Evolutionary conservation across 2,888 invertebrate species (phyloP).

Genomic region (Eristalis arbustorum): DNA sequence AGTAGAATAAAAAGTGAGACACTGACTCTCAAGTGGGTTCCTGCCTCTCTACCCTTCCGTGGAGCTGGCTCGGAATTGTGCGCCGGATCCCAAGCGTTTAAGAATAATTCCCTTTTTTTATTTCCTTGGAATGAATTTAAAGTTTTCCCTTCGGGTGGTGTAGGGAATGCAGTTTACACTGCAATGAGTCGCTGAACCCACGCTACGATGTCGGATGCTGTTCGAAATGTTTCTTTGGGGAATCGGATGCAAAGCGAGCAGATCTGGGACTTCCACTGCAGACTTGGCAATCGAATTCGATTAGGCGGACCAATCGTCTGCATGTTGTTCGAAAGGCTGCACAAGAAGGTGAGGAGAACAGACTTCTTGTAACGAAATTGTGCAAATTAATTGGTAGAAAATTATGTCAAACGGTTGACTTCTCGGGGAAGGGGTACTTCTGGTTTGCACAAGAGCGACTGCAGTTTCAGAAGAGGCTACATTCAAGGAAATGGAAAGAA

Average conservation of each 20-base stretch:
- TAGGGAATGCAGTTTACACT: not conserved
- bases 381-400: not conserved
- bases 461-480: no score
- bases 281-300: not conserved
- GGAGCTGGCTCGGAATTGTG: not conserved
- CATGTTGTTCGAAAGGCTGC: not conserved
- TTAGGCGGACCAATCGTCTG: not conserved
- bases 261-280: not conserved
- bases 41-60: not conserved
- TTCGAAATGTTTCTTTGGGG: not conserved
- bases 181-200: not conserved
- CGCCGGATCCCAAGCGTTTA: not conserved
- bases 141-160: not conserved
- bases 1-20: not conserved
- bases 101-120: not conserved
- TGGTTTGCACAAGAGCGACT: not conserved
- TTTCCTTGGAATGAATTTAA: not conserved
- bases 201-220: not conserved
- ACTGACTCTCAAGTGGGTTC: constrained; percentile 33
- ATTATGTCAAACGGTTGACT: not conserved
- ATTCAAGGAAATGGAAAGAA: no score
- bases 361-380: not conserved
- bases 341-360: no score
- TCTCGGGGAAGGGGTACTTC: not conserved
- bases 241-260: not conserved